Base-by-base conservation (phyloP, 2,797 vertebrate genomes). In the Etheostoma perlongum region DNA sequence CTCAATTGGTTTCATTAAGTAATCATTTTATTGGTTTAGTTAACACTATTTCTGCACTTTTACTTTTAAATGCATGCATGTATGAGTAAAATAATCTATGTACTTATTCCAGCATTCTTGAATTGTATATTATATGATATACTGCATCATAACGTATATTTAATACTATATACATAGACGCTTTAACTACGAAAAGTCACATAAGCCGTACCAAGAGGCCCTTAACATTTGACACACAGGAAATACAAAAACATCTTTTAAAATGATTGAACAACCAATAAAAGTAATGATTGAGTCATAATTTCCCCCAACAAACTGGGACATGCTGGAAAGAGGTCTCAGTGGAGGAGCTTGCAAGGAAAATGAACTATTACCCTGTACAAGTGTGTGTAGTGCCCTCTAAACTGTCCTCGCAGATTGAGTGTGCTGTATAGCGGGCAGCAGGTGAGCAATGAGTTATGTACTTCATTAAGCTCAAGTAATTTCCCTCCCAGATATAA, bases 381-480 rank as follows among this genome's bases (percentile, higher is more conserved):
- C 80, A 84, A 84, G 84, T 87, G 78, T 76, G 74, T 68, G 74
- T 59, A 65, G 75, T 91, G 87, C 81, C 90, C 93, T 93, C 89
- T 85, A 90, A 88, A 75, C 76, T 85, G 88, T 89, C 91, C 86
- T 87, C 52, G 4, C 76, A 89, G 83, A 90, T 72, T 88, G 84
- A 74, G 67, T 87, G 82, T 58, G 81, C 84, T 70, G 74, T 79
- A 82, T 66, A 86, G 78, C 85, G 71, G 74, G 88, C 79, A 88
- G 84, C 85, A 83, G 87, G 89, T 83, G 90, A 88, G 84, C 90
- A 83, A 71, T 94, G 91, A 93, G 87, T 93, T 92, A 94, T 92
- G 89, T 91, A 90, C 89, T 93, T 93, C 89, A 94, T 94, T 94
- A 92, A 89, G 91, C 88, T 86, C 67, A 83, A 89, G 91, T 92